These are phyloP conservation scores for Ciconia stormi DNA, from an alignment of 2,113 vertebrate genomes.

Conservation along the genomic window DNA sequence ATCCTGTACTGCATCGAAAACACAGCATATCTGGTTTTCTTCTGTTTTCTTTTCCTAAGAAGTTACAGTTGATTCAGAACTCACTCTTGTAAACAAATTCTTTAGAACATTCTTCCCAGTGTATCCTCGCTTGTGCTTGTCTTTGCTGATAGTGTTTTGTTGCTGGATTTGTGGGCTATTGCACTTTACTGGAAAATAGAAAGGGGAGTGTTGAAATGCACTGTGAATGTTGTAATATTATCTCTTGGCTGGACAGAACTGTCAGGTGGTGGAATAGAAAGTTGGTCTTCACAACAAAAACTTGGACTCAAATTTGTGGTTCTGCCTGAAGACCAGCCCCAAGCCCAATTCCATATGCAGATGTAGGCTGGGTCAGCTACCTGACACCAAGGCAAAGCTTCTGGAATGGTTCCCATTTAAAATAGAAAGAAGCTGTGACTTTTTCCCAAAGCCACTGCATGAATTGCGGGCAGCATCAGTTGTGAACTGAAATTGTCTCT, in stretches of 20 bases:
- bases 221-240: not conserved
- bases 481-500: not conserved
- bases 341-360: not conserved
- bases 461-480: not conserved
- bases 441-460: not conserved
- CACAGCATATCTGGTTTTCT: not conserved
- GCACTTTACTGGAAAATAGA: not conserved
- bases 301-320: not conserved
- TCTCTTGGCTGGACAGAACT: not conserved
- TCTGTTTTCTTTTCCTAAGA: not conserved
- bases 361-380: not conserved
- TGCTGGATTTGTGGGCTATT: not conserved
- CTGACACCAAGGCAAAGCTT: not conserved
- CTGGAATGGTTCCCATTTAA: not conserved
- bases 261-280: not conserved
- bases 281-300: not conserved
- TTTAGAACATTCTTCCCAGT: not conserved
- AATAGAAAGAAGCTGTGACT: not conserved
- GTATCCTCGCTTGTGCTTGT: not conserved
- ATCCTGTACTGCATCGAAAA: not conserved
- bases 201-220: not conserved
- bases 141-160: not conserved
- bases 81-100: not conserved
- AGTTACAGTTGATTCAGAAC: not conserved
- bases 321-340: not conserved